A percentile compares a stretch with the other conserved stretches of the same genome.
Conservation (phyloP, 2,888 invertebrate genomes). For the Mamestra brassicae region DNA sequence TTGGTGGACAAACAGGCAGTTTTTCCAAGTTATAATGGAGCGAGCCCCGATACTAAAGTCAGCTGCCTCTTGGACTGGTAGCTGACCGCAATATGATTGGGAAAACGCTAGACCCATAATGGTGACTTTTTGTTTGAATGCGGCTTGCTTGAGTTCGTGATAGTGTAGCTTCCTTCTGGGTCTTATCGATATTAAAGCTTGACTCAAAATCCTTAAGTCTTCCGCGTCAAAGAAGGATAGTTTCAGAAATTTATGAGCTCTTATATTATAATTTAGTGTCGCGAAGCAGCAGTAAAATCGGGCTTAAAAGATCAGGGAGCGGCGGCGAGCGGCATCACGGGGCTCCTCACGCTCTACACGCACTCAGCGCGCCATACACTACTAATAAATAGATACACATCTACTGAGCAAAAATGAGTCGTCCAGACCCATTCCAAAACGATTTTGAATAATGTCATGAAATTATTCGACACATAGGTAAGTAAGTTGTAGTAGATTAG, state of each 20-base stretch:
- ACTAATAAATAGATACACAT: conserved; percentile 10
- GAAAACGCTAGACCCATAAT: neutral
- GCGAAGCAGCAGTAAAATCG: conserved; percentile 85
- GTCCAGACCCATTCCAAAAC: neutral
- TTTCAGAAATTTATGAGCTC: conserved; percentile 89
- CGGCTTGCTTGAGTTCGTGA: neutral
- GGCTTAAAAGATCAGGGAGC: conserved; percentile 88
- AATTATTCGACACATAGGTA: neutral
- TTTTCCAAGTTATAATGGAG: too few species aligned
- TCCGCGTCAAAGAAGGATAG: conserved; percentile 84
- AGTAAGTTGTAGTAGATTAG: too few species aligned
- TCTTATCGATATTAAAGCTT: conserved; percentile 68
- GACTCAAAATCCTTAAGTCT: conserved; percentile 80
- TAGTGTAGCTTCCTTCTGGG: neutral
- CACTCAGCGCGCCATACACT: conserved; percentile 32
- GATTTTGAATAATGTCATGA: neutral
- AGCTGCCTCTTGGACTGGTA: neutral
- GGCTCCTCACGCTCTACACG: conserved; percentile 62
- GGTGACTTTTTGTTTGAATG: neutral
- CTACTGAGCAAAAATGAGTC: neutral
- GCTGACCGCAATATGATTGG: neutral
- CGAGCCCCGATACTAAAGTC: too few species aligned
- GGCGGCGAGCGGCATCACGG: conserved; percentile 63
- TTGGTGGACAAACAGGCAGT: too few species aligned
- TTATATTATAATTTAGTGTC: conserved; percentile 90